Conservation (phyloP, 2,797 vertebrate genomes). For the Fratercula arctica region DNA sequence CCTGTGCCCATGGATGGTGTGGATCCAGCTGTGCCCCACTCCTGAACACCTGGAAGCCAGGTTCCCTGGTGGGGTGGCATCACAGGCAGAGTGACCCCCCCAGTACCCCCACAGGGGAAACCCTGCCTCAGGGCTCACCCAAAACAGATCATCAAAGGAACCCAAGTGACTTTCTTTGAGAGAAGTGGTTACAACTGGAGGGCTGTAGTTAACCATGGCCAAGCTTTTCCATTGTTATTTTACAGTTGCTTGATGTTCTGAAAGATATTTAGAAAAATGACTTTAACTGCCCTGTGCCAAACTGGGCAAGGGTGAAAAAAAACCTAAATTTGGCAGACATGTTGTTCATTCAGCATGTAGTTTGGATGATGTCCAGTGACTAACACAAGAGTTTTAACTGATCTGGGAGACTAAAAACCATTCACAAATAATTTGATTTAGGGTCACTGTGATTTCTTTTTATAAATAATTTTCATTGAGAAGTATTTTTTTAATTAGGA, state of each 20-base stretch:
- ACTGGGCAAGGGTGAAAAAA: slow-evolving; percentile 54
- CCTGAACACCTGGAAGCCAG: neutral
- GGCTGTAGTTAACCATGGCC: neutral
- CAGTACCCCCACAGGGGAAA: fast-evolving
- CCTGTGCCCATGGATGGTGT: neutral
- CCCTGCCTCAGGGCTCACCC: neutral
- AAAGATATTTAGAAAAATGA: slow-evolving; percentile 64
- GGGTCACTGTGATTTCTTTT: slow-evolving; percentile 53
- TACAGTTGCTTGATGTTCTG: slow-evolving; percentile 58
- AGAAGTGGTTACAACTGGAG: slow-evolving; percentile 48
- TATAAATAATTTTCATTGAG: slow-evolving; percentile 67
- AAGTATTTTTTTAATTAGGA: slow-evolving; percentile 58
- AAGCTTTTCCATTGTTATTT: slow-evolving; percentile 63
- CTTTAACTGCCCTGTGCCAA: slow-evolving; percentile 57
- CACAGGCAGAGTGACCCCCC: neutral
- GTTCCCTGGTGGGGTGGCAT: neutral
- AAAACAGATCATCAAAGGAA: neutral
- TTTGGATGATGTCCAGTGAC: slow-evolving; percentile 52
- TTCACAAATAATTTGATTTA: slow-evolving; percentile 70
- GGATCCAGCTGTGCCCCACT: neutral
- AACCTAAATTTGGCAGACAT: slow-evolving; percentile 42
- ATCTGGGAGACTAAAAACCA: slow-evolving; percentile 55
- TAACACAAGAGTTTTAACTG: slow-evolving; percentile 49
- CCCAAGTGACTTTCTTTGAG: neutral
- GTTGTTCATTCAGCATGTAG: slow-evolving; percentile 57